These are phyloP conservation scores for Eurois occulta DNA, from an alignment of 2,888 invertebrate genomes.

Conservation along the genomic window DNA sequence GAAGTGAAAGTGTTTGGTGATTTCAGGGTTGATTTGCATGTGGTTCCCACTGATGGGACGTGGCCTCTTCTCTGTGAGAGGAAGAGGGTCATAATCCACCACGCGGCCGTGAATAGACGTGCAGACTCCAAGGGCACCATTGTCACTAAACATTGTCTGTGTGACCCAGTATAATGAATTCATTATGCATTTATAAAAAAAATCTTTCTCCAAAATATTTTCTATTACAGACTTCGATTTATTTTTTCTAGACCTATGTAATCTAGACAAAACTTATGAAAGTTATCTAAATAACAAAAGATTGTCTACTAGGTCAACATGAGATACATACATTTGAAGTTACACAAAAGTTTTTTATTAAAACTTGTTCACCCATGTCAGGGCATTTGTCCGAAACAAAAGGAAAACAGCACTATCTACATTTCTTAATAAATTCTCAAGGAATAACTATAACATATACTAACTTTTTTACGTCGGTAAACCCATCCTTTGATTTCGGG, in stretches of 20 bases:
- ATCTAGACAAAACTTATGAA: conserved; percentile 12
- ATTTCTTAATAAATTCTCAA: conserved; percentile 60
- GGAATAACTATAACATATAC: conserved; percentile 55
- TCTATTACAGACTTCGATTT: neutral
- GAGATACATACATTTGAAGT: conserved; percentile 34
- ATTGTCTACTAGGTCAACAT: conserved; percentile 15
- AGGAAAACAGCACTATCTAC: conserved; percentile 46
- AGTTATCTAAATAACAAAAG: conserved; percentile 16
- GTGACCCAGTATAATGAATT: neutral
- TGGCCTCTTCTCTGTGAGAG: neutral
- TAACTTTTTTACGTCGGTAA: conserved; percentile 64
- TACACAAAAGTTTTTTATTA: conserved; percentile 54
- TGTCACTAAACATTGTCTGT: neutral
- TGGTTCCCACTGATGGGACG: neutral
- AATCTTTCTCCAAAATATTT: neutral
- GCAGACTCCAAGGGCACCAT: neutral
- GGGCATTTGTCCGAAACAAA: conserved; percentile 53
- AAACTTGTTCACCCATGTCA: conserved; percentile 54
- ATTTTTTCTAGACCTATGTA: conserved; percentile 5
- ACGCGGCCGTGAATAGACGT: neutral
- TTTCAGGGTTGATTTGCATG: neutral
- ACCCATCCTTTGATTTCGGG: conserved; percentile 69
- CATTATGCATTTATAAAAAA: neutral
- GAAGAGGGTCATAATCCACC: neutral
- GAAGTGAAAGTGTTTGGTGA: neutral